These are phyloP conservation scores for Aelia acuminata DNA, from an alignment of 2,888 invertebrate genomes.

Conservation along the genomic window DNA sequence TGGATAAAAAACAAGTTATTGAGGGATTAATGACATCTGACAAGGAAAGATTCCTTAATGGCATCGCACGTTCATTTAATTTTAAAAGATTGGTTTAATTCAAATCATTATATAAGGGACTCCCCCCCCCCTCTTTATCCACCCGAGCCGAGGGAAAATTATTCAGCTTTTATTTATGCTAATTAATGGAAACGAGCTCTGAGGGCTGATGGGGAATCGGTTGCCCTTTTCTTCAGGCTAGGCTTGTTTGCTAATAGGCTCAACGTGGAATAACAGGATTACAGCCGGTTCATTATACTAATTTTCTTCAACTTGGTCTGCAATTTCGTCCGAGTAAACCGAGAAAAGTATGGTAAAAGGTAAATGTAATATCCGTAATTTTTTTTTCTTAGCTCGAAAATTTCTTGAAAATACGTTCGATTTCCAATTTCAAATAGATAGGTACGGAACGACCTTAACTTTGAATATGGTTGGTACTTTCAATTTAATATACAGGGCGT, in stretches of 20 bases:
- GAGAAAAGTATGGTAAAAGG: neutral
- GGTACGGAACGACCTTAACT: too few species aligned
- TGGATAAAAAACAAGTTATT: neutral
- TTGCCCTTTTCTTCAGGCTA: neutral
- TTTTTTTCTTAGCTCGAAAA: neutral
- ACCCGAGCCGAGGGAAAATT: neutral
- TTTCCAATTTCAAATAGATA: neutral
- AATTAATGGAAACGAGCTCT: slow-evolving; percentile 35
- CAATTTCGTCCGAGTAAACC: neutral
- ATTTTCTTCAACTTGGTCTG: neutral
- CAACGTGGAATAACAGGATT: neutral
- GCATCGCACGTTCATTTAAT: neutral
- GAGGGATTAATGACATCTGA: neutral
- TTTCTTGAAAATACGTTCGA: neutral
- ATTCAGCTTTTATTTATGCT: slow-evolving; percentile 35
- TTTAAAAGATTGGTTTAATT: neutral
- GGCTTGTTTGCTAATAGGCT: neutral
- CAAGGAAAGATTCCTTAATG: neutral
- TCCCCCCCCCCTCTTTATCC: too few species aligned
- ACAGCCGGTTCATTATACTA: neutral
- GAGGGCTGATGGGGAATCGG: slow-evolving; percentile 6
- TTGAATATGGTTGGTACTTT: neutral
- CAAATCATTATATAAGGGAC: slow-evolving; percentile 2
- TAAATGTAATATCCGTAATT: neutral
- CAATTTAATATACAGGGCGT: neutral